Base-by-base conservation (phyloP, 2,113 vertebrate species). In the Ellobius talpinus region DNA sequence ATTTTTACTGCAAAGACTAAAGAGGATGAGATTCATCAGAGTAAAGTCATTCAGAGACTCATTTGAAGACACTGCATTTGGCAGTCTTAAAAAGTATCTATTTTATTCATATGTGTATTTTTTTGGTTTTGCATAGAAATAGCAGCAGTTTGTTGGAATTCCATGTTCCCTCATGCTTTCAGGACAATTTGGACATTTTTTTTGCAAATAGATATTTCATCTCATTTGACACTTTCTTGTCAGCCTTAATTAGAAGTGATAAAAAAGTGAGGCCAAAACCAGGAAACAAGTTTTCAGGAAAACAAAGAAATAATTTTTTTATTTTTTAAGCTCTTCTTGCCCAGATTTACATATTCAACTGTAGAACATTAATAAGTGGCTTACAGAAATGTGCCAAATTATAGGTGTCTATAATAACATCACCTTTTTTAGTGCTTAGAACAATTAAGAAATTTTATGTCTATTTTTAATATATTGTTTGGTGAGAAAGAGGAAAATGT, bases 281-380 rank as follows among this genome's bases (percentile, higher is more conserved):
- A 77, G 31, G 39, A 94, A 77, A 85, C 21, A 72, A 47, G 33
- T 47, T 93, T 96, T 90, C 31, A 78, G 31, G 87, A 42, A 81
- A 58, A 19, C 4, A 86, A 52, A 3, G 58, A 92, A 92, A 70
- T 87, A 3, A 68, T 0, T 90, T 76, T 76, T 74, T 39, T 12
- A 63, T 77, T 74, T 17, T 52, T 42, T 39, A 50, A 26, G 0
- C 39, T 42, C 19, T 86, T 78, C 23, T 87, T 19, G 0, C 0
- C 16, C 2, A 79, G 7, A 21, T 63, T 65, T 58, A 79, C 1
- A 78, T 2, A 65, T 74, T 21, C 58, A 77, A 36, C 23, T 89
- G 1, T 17, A 42, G 21, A 93, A 94, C 87, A 78, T 55, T 77
- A 91, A 13, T 84, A 50, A 85, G 14, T 82, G 3, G 7, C 47